phyloP scores from a whole-genome alignment of 64 coral and sea anemone genomes.

The Montipora efflorescens region DNA sequence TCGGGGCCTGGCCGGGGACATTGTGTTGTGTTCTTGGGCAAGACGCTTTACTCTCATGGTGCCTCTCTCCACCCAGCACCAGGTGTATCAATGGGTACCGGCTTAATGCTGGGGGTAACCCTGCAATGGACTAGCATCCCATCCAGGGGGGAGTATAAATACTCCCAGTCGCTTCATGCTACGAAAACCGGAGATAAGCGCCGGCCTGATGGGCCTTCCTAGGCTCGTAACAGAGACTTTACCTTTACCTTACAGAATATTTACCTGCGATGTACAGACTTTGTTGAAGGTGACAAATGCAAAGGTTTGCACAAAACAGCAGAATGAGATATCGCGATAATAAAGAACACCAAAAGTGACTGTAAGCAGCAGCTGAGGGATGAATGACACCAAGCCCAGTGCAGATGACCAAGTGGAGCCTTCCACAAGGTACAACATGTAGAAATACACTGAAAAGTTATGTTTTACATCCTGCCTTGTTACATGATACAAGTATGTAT shows the following conservation, averaged over 20 bases:
- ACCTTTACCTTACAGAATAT: not conserved
- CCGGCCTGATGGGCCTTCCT: not conserved
- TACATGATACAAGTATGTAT: conserved; percentile 96
- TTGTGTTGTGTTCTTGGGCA: no score
- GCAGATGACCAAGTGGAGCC: conserved; percentile 70
- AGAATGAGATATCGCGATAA: conserved; percentile 88
- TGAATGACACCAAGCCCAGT: conserved; percentile 85
- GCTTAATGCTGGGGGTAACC: no score
- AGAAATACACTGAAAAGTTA: conserved; percentile 99
- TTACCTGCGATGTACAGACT: conserved; percentile 98
- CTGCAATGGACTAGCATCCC: no score
- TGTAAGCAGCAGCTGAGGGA: conserved; percentile 85
- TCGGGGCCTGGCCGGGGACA: no score
- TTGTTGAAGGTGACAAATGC: conserved; percentile 99
- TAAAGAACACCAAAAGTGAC: conserved; percentile 77
- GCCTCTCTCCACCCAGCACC: no score
- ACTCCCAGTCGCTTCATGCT: no score
- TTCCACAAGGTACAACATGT: conserved; percentile 91
- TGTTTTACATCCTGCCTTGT: conserved; percentile 98
- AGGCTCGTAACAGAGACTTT: not conserved
- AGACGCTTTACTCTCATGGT: no score
- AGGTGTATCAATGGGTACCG: no score
- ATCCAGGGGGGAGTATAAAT: no score
- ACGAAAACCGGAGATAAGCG: no score
- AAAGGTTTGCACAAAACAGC: conserved; percentile 98